A percentile compares a stretch with the other conserved stretches of the same genome.
These are phyloP conservation scores for Orientallactaga bullata DNA, from an alignment of 2,113 vertebrate genomes.

Conservation along the genomic window DNA sequence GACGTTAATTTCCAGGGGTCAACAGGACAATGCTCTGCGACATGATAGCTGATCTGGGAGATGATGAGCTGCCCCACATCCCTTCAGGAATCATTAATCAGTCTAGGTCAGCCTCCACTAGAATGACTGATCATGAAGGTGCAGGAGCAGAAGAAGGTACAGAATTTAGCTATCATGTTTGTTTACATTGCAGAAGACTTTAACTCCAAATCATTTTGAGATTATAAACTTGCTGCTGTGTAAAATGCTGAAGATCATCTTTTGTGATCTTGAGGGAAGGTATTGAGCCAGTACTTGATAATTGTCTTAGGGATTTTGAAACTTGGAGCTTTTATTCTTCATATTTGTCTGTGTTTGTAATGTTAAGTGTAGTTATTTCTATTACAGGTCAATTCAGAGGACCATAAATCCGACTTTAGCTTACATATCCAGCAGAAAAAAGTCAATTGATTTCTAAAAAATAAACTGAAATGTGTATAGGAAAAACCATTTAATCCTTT, in stretches of 20 bases:
- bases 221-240: conserved; percentile 65
- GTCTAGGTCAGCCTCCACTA: conserved; percentile 90
- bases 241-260: conserved; percentile 40
- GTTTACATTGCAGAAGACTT: conserved; percentile 82
- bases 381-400: conserved; percentile 18
- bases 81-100: conserved; percentile 90
- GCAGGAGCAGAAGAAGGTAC: conserved; percentile 91
- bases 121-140: conserved; percentile 91
- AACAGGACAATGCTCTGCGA: conserved; percentile 90
- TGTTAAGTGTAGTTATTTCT: conserved; percentile 50
- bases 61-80: conserved; percentile 90
- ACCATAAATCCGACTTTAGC: conserved; percentile 34
- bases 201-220: conserved; percentile 75
- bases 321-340: conserved; percentile 31
- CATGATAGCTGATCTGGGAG: conserved; percentile 91
- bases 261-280: conserved; percentile 52
- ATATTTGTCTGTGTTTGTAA: conserved; percentile 48
- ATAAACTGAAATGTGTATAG: neutral
- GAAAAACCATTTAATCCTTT: neutral
- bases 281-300: conserved; percentile 38
- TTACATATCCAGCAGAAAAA: conserved; percentile 39
- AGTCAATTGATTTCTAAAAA: conserved; percentile 16
- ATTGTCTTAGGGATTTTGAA: conserved; percentile 42
- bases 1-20: conserved; percentile 90
- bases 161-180: conserved; percentile 86